Percentiles rank a stretch among this genome's conserved stretches.
phyloP scores from a whole-genome alignment of 2,888 invertebrate species.

The Watsonalla binaria region DNA sequence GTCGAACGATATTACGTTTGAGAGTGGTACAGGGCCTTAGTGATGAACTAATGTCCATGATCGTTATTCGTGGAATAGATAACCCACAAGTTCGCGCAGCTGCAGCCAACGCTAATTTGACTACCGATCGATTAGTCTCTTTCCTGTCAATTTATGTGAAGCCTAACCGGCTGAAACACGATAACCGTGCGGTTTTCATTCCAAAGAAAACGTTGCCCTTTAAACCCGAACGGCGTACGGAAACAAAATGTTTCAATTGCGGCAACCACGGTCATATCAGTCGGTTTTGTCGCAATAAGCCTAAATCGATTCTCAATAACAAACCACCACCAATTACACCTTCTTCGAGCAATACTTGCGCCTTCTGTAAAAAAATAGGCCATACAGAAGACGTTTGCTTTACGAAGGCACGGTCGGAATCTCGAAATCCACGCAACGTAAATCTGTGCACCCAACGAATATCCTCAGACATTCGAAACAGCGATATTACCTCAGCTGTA shows the following conservation, averaged over 20 bases:
- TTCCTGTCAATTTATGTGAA: conserved; percentile 21
- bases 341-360: no score
- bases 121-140: conserved; percentile 13
- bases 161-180: conserved; percentile 7
- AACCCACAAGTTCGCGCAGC: conserved; percentile 18
- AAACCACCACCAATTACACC: no score
- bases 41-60: no score
- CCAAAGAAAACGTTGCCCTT: not conserved
- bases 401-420: conserved; percentile 1
- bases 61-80: not conserved
- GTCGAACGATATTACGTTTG: no score
- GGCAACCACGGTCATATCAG: no score
- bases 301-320: no score
- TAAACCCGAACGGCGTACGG: no score
- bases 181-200: not conserved
- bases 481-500: conserved; percentile 13
- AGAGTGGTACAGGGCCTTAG: no score
- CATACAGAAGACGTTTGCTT: conserved; percentile 8
- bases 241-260: no score
- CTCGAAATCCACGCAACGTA: conserved; percentile 6
- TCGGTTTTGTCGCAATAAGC: no score
- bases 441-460: conserved; percentile 10
- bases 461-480: not conserved
- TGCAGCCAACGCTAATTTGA: conserved; percentile 19
- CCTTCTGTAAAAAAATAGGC: conserved; percentile 21